These are phyloP conservation scores for Wiebesia pumilae DNA, from an alignment of 1,140 invertebrate genomes.

Conservation along the genomic window DNA sequence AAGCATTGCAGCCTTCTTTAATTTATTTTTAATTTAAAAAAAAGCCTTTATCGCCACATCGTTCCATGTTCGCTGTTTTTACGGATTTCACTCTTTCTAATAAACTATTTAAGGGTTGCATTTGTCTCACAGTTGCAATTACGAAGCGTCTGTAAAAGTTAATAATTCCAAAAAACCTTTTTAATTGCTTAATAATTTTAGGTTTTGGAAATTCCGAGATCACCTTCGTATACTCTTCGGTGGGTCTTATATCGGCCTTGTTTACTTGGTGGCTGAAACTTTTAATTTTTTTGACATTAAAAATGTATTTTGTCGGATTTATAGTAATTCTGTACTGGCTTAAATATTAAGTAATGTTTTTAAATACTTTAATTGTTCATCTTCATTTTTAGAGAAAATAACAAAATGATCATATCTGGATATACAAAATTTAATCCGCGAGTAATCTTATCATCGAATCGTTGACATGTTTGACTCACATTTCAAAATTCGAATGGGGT, in stretches of 20 bases:
- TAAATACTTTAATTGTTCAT: constrained; percentile 41
- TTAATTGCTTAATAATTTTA: constrained; percentile 53
- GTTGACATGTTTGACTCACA: not conserved
- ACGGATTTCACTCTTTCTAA: not conserved
- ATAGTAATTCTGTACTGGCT: constrained; percentile 1
- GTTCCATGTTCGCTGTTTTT: constrained; percentile 35
- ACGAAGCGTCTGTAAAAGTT: constrained; percentile 60
- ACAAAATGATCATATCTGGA: constrained; percentile 4
- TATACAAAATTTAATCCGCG: no score
- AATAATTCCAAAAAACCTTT: constrained; percentile 64
- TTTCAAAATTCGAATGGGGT: constrained; percentile 50
- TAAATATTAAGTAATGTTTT: constrained; percentile 9
- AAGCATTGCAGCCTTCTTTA: constrained; percentile 54
- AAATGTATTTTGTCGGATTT: constrained; percentile 56
- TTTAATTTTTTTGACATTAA: constrained; percentile 42
- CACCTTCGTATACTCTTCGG: constrained; percentile 40
- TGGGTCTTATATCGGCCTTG: not conserved
- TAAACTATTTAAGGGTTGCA: not conserved
- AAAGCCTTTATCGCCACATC: constrained; percentile 51
- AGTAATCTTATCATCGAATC: no score
- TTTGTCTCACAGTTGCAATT: not conserved
- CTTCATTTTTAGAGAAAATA: constrained; percentile 8
- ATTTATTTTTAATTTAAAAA: constrained; percentile 59
- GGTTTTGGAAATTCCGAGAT: constrained; percentile 55
- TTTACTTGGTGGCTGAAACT: not conserved